Evolutionary conservation across 2,797 vertebrate genomes (phyloP).

Genomic region (Poecilia wingei): DNA sequence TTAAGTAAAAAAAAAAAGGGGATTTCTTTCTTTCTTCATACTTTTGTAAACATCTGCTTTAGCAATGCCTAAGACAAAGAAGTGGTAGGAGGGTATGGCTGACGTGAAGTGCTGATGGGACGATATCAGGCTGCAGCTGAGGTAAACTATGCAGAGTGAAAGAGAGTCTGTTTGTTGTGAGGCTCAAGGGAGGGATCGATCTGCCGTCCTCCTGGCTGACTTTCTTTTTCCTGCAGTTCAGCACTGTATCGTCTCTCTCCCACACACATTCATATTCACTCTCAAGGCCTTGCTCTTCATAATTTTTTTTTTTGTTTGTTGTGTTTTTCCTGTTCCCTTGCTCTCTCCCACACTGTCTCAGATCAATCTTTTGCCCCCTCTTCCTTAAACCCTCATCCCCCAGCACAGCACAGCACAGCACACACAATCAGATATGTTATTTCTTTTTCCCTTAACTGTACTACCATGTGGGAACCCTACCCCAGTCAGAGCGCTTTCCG

Average conservation of each 20-base stretch:
- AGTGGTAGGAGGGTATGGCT: slow-evolving; percentile 31
- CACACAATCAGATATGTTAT: slow-evolving; percentile 51
- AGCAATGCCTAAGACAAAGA: slow-evolving; percentile 58
- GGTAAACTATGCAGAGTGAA: slow-evolving; percentile 68
- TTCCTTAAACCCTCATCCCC: slow-evolving; percentile 21
- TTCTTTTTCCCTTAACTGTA: slow-evolving; percentile 24
- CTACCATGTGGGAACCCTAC: slow-evolving; percentile 65
- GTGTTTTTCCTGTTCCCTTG: slow-evolving; percentile 52
- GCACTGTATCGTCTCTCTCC: slow-evolving; percentile 63
- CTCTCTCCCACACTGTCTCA: slow-evolving; percentile 69
- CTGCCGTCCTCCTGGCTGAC: slow-evolving; percentile 71
- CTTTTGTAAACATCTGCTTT: slow-evolving; percentile 14
- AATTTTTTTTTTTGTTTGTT: slow-evolving; percentile 29
- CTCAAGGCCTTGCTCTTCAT: slow-evolving; percentile 58
- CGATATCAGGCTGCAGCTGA: slow-evolving; percentile 67
- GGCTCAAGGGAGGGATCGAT: slow-evolving; percentile 77
- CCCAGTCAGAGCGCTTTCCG: slow-evolving; percentile 23
- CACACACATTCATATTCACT: slow-evolving; percentile 43
- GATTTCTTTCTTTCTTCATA: slow-evolving; percentile 9
- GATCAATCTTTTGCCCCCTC: slow-evolving; percentile 68
- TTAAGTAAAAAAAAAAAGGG: not conserved
- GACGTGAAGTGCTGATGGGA: slow-evolving; percentile 72
- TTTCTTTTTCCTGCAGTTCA: slow-evolving; percentile 72
- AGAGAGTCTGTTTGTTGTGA: slow-evolving; percentile 68
- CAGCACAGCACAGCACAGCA: slow-evolving; percentile 4